A percentile compares a stretch with the other conserved stretches of the same genome.
These are phyloP conservation scores for Incurvaria masculella DNA, from an alignment of 2,888 invertebrate genomes.

Conservation along the genomic window DNA sequence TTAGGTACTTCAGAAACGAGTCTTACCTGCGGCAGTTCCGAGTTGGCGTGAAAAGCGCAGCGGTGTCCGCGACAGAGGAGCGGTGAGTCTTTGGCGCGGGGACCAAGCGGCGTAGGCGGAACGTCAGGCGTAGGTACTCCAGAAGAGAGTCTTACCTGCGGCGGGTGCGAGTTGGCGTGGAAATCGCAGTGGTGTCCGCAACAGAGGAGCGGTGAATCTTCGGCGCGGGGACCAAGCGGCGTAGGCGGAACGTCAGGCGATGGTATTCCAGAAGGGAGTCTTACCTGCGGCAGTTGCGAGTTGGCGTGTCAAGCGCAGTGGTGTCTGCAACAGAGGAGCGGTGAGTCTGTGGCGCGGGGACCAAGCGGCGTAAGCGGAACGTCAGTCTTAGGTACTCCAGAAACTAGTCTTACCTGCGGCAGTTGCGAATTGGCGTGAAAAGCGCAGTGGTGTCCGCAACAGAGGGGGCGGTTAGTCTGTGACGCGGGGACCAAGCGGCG, in stretches of 20 bases:
- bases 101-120: slow-evolving; percentile 57
- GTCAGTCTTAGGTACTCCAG: no score
- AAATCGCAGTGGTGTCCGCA: slow-evolving; percentile 67
- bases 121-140: slow-evolving; percentile 51
- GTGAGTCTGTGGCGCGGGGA: no score
- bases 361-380: no score
- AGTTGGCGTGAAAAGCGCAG: slow-evolving; percentile 35
- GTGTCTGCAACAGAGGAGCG: no score
- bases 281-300: no score
- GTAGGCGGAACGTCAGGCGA: slow-evolving; percentile 35
- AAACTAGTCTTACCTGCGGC: no score
- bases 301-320: no score
- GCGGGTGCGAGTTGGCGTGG: slow-evolving; percentile 52
- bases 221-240: slow-evolving; percentile 37
- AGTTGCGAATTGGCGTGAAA: slow-evolving; percentile 33
- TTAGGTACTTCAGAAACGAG: slow-evolving; percentile 21
- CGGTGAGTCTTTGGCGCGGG: slow-evolving; percentile 26
- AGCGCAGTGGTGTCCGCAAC: slow-evolving; percentile 57
- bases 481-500: slow-evolving; percentile 31
- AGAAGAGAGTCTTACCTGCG: slow-evolving; percentile 30
- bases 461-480: slow-evolving; percentile 31
- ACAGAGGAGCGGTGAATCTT: slow-evolving; percentile 66
- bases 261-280: no score
- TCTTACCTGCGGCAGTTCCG: slow-evolving; percentile 42
- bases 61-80: slow-evolving; percentile 9